These are phyloP conservation scores for Anastrepha ludens DNA, from an alignment of 1,140 invertebrate species.

Conservation along the genomic window DNA sequence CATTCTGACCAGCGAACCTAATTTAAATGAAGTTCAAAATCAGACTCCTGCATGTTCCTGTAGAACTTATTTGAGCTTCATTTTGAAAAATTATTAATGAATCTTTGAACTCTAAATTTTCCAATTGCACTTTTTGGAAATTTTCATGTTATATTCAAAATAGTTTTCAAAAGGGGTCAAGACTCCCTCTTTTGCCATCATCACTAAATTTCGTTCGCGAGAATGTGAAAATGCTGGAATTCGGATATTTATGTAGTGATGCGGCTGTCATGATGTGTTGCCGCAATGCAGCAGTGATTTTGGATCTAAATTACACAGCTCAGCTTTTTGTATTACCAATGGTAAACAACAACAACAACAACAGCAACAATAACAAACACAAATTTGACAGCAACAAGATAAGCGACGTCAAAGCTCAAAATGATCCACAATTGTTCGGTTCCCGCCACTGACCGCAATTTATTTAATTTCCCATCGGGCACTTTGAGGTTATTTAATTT, in stretches of 20 bases:
- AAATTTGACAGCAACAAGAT: conserved; percentile 18
- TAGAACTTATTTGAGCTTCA: too few relatives aligned
- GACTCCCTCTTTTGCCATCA: too few relatives aligned
- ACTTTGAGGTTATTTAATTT: conserved; percentile 52
- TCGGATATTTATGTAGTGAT: conserved; percentile 2
- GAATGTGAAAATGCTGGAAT: neutral
- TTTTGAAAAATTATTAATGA: too few relatives aligned
- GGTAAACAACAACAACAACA: neutral
- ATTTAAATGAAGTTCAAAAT: too few relatives aligned
- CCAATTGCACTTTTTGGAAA: too few relatives aligned
- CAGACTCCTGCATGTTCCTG: too few relatives aligned
- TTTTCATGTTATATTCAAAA: too few relatives aligned
- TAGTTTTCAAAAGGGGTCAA: too few relatives aligned
- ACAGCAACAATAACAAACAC: conserved; percentile 13
- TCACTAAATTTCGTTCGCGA: too few relatives aligned
- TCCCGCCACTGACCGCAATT: conserved; percentile 41
- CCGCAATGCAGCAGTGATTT: conserved; percentile 48
- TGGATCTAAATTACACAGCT: conserved; percentile 30
- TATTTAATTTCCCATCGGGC: conserved; percentile 49
- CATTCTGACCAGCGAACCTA: too few relatives aligned
- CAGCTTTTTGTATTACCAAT: neutral
- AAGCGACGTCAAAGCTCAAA: conserved; percentile 36
- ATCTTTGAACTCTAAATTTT: too few relatives aligned
- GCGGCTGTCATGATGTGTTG: neutral
- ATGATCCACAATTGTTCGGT: neutral